Base-by-base conservation (phyloP, 2,797 vertebrate species). In the Micrastur ruficollis region DNA sequence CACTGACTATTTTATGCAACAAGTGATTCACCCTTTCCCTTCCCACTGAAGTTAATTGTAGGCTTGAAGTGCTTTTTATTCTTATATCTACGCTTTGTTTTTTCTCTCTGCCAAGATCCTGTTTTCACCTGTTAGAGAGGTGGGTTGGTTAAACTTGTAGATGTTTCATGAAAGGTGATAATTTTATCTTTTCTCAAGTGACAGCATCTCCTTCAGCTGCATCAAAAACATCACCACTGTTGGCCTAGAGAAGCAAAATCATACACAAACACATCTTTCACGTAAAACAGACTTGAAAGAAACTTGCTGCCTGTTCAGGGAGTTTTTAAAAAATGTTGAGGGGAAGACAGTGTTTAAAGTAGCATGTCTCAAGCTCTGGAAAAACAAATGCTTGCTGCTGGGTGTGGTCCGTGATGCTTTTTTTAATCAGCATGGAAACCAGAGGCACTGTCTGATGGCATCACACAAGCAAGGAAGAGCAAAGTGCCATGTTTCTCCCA, bases 111-210 rank as follows among this genome's bases (percentile, higher is more conserved):
- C 61, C 19, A 49, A 85, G 90, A 70, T 84, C 29, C 52, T 95
- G 87, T 91, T 91, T 94, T 86, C 66, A 86, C 61, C 82, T 90
- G 67, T 86, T 79, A 67, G 85, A 75, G 91, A 72, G 86, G 90
- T 73, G 93, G 15, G 86, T 72, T 90, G 90, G 95, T 93, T 96
- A 81, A 32, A 65, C 58, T 85, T 75, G 81, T 34, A 94, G 94
- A 95, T 38, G 22, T 93, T 89, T 87, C 46, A 5, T 96, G 97
- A 97, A 97, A 97, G 96, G 96, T 95, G 89, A 81, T 97, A 95
- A 97, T 97, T 97, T 97, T 95, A 61, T 87, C 94, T 91, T 87
- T 83, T 76, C 94, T 90, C 3, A 3, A 94, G 53, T 96, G 94
- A 97, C 96, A 96, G 72, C 79, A 5, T 94, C 79, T 81, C 71